Conservation (phyloP, 2,888 invertebrate species). For the Anthophora plumipes region DNA sequence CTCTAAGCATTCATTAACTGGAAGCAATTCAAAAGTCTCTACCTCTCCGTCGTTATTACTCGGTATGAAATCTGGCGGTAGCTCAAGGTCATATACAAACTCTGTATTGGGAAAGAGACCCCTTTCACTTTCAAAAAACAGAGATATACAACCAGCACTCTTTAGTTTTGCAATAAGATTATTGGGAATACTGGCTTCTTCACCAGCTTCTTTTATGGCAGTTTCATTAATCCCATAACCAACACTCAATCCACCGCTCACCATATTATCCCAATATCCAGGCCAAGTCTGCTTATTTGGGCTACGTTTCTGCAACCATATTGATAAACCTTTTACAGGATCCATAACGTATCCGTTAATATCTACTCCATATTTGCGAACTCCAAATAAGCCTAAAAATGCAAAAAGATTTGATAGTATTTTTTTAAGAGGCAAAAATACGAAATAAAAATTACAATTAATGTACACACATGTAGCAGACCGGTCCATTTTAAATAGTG, state of each 20-base stretch:
- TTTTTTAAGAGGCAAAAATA: neutral
- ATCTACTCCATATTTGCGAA: slow-evolving; percentile 97
- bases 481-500: slow-evolving; percentile 93
- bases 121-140: slow-evolving; percentile 96
- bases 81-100: slow-evolving; percentile 96
- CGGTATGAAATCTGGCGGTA: slow-evolving; percentile 96
- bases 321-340: slow-evolving; percentile 93
- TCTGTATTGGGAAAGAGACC: slow-evolving; percentile 98
- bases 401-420: slow-evolving; percentile 4
- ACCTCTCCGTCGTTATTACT: slow-evolving; percentile 97
- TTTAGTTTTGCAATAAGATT: slow-evolving; percentile 91
- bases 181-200: slow-evolving; percentile 95
- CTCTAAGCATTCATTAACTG: slow-evolving; percentile 93
- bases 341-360: slow-evolving; percentile 96
- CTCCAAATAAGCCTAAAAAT: slow-evolving; percentile 92
- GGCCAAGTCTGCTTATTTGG: slow-evolving; percentile 98
- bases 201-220: slow-evolving; percentile 96
- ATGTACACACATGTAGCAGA: slow-evolving; percentile 91
- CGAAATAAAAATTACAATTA: neutral
- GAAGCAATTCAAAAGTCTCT: slow-evolving; percentile 94
- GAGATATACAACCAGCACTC: slow-evolving; percentile 93
- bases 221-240: slow-evolving; percentile 95
- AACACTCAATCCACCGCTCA: slow-evolving; percentile 96
- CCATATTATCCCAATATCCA: slow-evolving; percentile 98
- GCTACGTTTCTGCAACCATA: slow-evolving; percentile 97